Conservation (phyloP, 2,888 invertebrate genomes). For the Dichetophora obliterata region DNA sequence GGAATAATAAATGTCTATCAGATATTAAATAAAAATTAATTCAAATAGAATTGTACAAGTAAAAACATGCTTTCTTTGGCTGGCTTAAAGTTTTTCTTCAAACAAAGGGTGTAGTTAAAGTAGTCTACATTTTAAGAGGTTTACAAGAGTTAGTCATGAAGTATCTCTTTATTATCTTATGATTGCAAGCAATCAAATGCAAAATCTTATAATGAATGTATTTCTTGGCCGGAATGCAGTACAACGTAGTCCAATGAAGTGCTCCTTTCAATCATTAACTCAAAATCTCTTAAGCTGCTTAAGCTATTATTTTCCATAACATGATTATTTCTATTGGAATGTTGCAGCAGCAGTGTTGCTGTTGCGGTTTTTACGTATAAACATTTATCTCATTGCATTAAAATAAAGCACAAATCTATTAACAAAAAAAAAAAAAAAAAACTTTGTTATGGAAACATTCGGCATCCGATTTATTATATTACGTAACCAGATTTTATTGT, state of each 20-base stretch:
- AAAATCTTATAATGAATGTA: no score
- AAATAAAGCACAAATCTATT: neutral
- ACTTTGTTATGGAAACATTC: neutral
- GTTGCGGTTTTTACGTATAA: neutral
- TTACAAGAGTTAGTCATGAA: no score
- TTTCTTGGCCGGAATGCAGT: no score
- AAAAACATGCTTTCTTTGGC: no score
- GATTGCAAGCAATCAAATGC: no score
- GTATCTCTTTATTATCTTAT: no score
- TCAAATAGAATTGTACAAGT: no score
- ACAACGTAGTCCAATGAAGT: neutral
- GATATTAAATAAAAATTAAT: no score
- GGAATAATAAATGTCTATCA: no score
- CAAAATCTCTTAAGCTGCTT: neutral
- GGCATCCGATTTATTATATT: constrained; percentile 24
- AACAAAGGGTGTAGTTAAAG: no score
- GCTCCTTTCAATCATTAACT: neutral
- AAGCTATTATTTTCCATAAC: neutral
- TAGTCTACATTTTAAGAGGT: no score
- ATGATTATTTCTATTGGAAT: neutral
- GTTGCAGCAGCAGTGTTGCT: neutral
- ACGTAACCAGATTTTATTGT: constrained; percentile 32
- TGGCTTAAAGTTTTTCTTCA: no score
- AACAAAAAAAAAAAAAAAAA: neutral
- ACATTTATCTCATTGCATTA: neutral